A percentile compares a stretch with the other conserved stretches of the same genome.
phyloP scores from a whole-genome alignment of 2,888 invertebrate genomes.

The Ophioninae sp. region DNA sequence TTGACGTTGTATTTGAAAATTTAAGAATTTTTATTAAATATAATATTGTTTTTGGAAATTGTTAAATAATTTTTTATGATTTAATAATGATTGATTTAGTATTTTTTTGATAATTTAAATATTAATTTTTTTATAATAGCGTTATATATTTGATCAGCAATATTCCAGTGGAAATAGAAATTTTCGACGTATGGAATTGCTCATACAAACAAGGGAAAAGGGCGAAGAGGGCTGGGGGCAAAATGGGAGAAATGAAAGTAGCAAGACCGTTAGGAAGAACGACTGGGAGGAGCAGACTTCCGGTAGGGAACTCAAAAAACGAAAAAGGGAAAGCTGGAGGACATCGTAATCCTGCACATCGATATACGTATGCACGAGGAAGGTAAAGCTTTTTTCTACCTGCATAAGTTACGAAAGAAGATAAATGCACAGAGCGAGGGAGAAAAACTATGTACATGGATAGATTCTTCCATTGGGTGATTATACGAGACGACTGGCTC shows the following conservation, averaged over 20 bases:
- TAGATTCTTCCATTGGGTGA: constrained; percentile 15
- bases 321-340: constrained; percentile 24
- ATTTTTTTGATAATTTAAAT: too few species aligned
- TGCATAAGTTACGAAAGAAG: constrained; percentile 28
- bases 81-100: too few species aligned
- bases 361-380: constrained; percentile 15
- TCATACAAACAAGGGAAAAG: constrained; percentile 6
- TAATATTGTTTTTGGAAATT: too few species aligned
- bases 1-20: too few species aligned
- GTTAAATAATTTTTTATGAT: too few species aligned
- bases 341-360: constrained; percentile 47
- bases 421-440: constrained; percentile 3
- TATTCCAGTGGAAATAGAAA: not conserved
- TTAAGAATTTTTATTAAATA: too few species aligned
- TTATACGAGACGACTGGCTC: constrained; percentile 5
- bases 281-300: constrained; percentile 22
- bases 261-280: constrained; percentile 19
- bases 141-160: not conserved
- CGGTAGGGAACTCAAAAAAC: constrained; percentile 40
- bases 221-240: not conserved
- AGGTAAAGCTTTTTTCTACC: constrained; percentile 42
- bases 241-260: constrained; percentile 19
- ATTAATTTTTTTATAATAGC: too few species aligned
- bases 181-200: not conserved
- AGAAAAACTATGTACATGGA: not conserved